Evolutionary conservation across 2,888 invertebrate genomes (phyloP), one percentile per base, ranked within the genome.

Genomic region (Nomada fucata): DNA sequence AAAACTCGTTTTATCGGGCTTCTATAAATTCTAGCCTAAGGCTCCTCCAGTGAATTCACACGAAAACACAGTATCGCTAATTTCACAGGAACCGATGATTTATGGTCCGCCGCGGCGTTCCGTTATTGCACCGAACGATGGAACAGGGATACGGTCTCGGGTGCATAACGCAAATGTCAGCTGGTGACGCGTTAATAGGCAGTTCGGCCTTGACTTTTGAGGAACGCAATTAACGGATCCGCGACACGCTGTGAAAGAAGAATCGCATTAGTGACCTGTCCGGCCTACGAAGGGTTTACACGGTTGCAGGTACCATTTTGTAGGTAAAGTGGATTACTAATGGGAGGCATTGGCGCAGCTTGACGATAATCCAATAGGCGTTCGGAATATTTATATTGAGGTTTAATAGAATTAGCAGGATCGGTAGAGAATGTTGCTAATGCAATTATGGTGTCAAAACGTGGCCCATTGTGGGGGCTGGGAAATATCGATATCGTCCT

Each of bases 71-170:
- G 68, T 65, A 65, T 57, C 23, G 79, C 79, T 80, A 80, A 80
- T 80, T 80, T 70, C 79, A 80, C 67, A 67, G 79, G 71, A 71
- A 71, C 61, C 71, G 79, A 79, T 80, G 79, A 80, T 80, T 80
- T 80, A 80, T 80, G 79, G 81, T 55, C 71, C 42, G 67, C 55
- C 55, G 80, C 79, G 57, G 57, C 79, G 79, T 79, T 79, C 79
- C 79, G 79, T 80, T 80, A 80, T 79, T 71, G 71, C 79, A 52
- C 52, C 80, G 75, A 57, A 60, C 75, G 79, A 79, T 69, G 70
- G 70, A 80, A 80, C 79, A 55, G 47, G 79, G 55, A 79, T 80
- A 71, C 77, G 60, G 13, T 53, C 67, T 65, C 42, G n/a, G 63
- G 15, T 26, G 26, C 60, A 60, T 50, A 68, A 61, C 71, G 80